Percentiles rank a stretch among this genome's conserved stretches.
Evolutionary conservation across 2,113 vertebrate species (phyloP).

Genomic region (Noctilio leporinus): DNA sequence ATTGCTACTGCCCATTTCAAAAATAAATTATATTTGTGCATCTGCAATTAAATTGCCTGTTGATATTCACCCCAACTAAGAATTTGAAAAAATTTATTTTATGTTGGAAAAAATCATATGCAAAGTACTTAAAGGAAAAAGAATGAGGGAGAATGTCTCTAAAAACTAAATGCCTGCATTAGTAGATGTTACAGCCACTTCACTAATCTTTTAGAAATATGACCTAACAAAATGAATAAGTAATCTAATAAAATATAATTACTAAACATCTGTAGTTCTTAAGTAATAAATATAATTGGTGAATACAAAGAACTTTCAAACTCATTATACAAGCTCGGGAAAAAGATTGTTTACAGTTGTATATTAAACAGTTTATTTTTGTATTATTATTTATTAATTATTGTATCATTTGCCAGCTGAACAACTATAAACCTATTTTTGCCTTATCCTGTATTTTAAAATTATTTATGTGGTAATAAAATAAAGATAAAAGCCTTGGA

Average conservation of each 20-base stretch:
- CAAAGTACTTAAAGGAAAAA: neutral
- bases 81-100: neutral
- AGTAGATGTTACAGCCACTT: neutral
- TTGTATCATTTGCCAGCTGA: neutral
- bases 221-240: neutral
- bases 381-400: neutral
- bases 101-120: neutral
- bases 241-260: neutral
- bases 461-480: neutral
- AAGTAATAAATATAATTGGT: neutral
- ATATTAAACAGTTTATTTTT: neutral
- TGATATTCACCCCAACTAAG: neutral
- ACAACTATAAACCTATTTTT: neutral
- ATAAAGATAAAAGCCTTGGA: neutral
- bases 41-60: neutral
- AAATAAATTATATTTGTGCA: neutral
- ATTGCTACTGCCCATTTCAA: neutral
- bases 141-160: neutral
- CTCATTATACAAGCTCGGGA: neutral
- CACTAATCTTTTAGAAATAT: neutral
- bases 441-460: neutral
- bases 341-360: neutral
- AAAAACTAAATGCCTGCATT: neutral
- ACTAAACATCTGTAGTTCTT: neutral
- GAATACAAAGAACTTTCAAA: neutral